Percentiles rank a stretch among this genome's conserved stretches.
phyloP scores from a whole-genome alignment of 92 coral and sea anemone species.

The Epizoanthus fatuus region DNA sequence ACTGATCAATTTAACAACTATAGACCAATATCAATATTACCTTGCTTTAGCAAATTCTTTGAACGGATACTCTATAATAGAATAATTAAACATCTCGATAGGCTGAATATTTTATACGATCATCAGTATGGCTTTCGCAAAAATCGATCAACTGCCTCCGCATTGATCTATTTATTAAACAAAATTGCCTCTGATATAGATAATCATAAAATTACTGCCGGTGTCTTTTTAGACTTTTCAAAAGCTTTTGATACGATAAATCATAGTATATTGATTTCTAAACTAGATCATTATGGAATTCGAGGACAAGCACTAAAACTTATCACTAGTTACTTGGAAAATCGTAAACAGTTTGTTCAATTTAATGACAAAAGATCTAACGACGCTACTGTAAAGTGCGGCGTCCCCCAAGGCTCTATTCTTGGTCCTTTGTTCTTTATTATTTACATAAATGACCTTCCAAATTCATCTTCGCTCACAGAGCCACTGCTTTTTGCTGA shows the following conservation, averaged over 20 bases:
- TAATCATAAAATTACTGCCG: too few relatives aligned
- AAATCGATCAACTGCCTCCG: too few relatives aligned
- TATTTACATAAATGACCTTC: slow-evolving; percentile 5
- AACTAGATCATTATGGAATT: slow-evolving; percentile 18
- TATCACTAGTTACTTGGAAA: slow-evolving; percentile 2
- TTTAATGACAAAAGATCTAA: neutral
- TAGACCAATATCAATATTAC: slow-evolving; percentile 25
- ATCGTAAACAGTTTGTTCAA: slow-evolving; percentile 22
- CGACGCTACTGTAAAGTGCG: neutral
- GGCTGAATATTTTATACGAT: too few relatives aligned
- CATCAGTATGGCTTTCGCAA: too few relatives aligned
- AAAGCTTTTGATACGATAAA: too few relatives aligned
- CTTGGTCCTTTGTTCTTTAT: neutral
- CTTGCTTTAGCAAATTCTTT: slow-evolving; percentile 6
- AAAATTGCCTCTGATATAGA: too few relatives aligned
- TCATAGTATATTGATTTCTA: too few relatives aligned
- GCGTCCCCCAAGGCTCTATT: slow-evolving; percentile 34
- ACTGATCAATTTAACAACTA: neutral
- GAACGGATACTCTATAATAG: neutral
- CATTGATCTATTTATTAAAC: too few relatives aligned
- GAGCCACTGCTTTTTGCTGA: slow-evolving; percentile 20
- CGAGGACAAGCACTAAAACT: neutral
- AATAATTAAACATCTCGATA: too few relatives aligned
- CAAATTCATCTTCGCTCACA: slow-evolving; percentile 14
- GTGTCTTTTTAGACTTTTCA: too few relatives aligned